phyloP scores from a whole-genome alignment of 1,140 invertebrate genomes.

The Teleopsis dalmanni region DNA sequence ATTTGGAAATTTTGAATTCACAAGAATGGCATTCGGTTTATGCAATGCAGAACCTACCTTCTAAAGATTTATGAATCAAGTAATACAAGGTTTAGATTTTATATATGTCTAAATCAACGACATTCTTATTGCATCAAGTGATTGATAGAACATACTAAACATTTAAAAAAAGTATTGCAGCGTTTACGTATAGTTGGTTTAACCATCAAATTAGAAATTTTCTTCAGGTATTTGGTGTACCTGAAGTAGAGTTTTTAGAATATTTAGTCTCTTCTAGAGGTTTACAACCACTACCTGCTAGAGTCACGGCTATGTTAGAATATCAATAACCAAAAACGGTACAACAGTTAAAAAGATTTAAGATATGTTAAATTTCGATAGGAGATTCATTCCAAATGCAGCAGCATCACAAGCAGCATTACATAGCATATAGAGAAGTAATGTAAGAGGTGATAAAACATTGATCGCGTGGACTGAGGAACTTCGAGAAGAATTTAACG shows the following conservation, averaged over 20 bases:
- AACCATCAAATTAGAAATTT: not conserved
- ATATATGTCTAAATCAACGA: not conserved
- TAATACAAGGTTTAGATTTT: not conserved
- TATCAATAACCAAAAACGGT: too few species aligned
- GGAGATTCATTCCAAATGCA: not conserved
- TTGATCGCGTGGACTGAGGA: too few species aligned
- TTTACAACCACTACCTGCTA: not conserved
- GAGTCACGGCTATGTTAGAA: not conserved
- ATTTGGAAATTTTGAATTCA: not conserved
- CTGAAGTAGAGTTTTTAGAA: not conserved
- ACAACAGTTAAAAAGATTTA: not conserved
- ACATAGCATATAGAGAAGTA: too few species aligned
- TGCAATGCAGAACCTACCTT: constrained; percentile 1
- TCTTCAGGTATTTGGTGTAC: not conserved
- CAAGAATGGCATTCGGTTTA: constrained; percentile 1
- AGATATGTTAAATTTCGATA: not conserved
- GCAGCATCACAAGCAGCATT: not conserved
- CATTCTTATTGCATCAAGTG: not conserved
- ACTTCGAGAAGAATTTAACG: too few species aligned
- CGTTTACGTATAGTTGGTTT: not conserved
- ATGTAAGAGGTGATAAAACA: too few species aligned
- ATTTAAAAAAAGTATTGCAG: not conserved
- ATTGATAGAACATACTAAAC: not conserved
- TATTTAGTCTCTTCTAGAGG: not conserved
- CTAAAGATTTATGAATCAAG: not conserved